These are phyloP conservation scores for Hofmannophila pseudospretella DNA, from an alignment of 2,888 invertebrate genomes.

Conservation along the genomic window DNA sequence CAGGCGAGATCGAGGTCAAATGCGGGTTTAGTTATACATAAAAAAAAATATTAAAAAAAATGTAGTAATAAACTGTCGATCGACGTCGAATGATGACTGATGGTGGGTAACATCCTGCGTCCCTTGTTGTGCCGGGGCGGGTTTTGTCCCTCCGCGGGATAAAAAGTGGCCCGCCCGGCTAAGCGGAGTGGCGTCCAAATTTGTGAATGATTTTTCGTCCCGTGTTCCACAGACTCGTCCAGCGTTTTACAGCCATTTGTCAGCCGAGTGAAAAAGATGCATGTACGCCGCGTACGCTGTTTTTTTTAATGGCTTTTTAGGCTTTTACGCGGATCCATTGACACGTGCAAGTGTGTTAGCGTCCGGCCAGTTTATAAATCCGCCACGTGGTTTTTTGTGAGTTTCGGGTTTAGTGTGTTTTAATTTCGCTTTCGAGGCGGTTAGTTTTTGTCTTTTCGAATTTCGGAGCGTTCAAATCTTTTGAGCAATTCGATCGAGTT, in stretches of 20 bases:
- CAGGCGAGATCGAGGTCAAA: too few relatives aligned
- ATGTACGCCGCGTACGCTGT: constrained; percentile 48
- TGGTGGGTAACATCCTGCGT: too few relatives aligned
- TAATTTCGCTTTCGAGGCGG: constrained; percentile 12
- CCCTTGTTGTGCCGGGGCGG: too few relatives aligned
- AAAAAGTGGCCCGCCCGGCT: constrained; percentile 62
- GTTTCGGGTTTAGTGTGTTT: constrained; percentile 17
- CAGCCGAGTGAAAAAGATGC: constrained; percentile 72
- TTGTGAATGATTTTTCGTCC: constrained; percentile 72
- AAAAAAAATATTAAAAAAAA: too few relatives aligned
- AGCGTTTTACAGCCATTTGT: constrained; percentile 73
- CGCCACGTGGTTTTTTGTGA: constrained; percentile 30
- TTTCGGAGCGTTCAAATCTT: too few relatives aligned
- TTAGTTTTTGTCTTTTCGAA: constrained; percentile 15
- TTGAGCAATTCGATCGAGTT: too few relatives aligned
- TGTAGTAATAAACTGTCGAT: too few relatives aligned
- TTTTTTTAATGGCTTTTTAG: constrained; percentile 59
- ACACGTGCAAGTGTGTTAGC: constrained; percentile 77
- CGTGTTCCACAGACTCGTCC: constrained; percentile 54
- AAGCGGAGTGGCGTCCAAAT: constrained; percentile 63
- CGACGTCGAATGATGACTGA: too few relatives aligned
- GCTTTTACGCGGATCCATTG: constrained; percentile 75
- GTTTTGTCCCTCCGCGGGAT: too few relatives aligned
- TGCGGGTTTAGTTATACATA: too few relatives aligned
- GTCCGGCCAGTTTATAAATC: constrained; percentile 69